Evolutionary conservation across 1,140 invertebrate genomes (phyloP), one percentile per base, ranked within the genome.

Genomic region (Drosophila arizonae): DNA sequence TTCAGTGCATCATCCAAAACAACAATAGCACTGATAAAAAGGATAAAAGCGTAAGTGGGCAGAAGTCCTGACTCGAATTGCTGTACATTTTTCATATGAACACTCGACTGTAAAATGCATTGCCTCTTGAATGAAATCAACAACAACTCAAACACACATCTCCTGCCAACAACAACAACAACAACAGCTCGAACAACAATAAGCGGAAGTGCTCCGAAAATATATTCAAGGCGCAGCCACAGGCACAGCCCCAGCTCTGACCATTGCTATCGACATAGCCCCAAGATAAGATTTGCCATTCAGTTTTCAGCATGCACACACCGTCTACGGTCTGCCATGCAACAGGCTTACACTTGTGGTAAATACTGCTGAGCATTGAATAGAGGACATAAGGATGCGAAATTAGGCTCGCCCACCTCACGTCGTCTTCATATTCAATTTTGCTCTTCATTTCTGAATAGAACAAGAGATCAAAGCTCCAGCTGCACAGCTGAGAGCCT

Each of bases 41-140:
- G 71, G 71, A 77, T 77, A 77, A 69, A 61, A 72, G 75, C 71
- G 71, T 72, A 78, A 78, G 62, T 78, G 76, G 72, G 58, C 61
- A 64, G 72, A 75, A 65, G 63, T 63, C 76, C 62, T 73, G 78
- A 48, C 51, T 68, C 62, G 63, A 70, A 76, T 81, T 67, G 79
- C 69, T 72, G 81, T 82, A 77, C 79, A 82, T 77, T 87, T 87
- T 86, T 79, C 84, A 87, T 87, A 68, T 46, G 69, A 76, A 69
- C 56, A 78, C 82, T 86, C 66, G 79, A 88, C 72, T 54, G 67
- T 81, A 79, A 79, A 86, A 82, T 86, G 82, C 82, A 86, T 87
- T 81, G 79, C 72, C 81, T 72, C 82, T 86, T 86, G 82, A 86
- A 87, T 88, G 87, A 86, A 86, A 86, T 86, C 82, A 87, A 86